phyloP scores from a whole-genome alignment of 1,140 invertebrate genomes.

The Zaprionus capensis region DNA sequence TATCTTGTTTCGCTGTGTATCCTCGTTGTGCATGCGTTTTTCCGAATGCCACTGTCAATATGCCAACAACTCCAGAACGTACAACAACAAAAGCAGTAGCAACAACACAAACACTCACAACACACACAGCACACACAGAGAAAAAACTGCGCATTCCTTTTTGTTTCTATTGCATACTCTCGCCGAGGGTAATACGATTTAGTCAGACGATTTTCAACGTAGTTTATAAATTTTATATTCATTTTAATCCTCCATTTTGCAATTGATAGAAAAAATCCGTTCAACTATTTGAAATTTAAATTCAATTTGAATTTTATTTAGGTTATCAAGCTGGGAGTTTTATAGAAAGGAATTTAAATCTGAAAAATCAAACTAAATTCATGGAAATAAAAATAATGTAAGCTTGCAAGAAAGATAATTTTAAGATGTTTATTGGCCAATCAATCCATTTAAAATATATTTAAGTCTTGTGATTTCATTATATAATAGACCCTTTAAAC shows the following conservation, averaged over 20 bases:
- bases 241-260: background rate
- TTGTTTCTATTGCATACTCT: constrained; percentile 1
- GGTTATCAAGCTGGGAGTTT: background rate
- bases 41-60: constrained; percentile 30
- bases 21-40: constrained; percentile 20
- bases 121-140: background rate
- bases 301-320: background rate
- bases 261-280: background rate
- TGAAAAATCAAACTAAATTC: background rate
- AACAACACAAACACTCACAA: constrained; percentile 7
- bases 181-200: constrained; percentile 1
- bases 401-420: too few species aligned
- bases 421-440: too few species aligned
- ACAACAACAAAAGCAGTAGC: background rate
- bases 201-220: background rate
- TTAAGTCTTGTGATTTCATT: too few species aligned
- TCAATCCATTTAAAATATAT: too few species aligned
- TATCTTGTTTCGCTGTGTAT: constrained; percentile 30
- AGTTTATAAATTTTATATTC: background rate
- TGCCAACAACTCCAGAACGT: constrained; percentile 2
- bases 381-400: background rate
- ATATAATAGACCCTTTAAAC: too few species aligned
- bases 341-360: background rate
- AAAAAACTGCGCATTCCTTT: background rate
- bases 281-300: background rate